phyloP scores from a whole-genome alignment of 2,797 vertebrate species.

The Sebastolobus altivelis region DNA sequence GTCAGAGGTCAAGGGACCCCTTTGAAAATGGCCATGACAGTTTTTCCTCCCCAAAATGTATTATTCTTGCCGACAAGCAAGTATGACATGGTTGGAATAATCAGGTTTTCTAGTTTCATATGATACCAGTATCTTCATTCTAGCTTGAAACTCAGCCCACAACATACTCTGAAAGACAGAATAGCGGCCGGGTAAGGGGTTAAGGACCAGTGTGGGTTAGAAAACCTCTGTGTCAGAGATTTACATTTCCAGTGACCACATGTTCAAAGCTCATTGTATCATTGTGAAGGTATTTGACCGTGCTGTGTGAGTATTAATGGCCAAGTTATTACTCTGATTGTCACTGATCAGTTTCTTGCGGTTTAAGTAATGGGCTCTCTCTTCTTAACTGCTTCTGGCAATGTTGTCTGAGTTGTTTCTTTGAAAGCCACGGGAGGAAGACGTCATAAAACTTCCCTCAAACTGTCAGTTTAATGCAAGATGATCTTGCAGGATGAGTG shows the following conservation, averaged over 20 bases:
- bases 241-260: slow-evolving; percentile 2
- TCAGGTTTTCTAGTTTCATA: no score
- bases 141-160: no score
- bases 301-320: neutral
- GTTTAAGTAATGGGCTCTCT: neutral
- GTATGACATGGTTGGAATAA: no score
- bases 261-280: neutral
- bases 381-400: neutral
- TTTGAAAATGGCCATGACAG: no score
- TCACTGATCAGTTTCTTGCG: neutral
- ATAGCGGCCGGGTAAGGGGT: no score
- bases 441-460: neutral
- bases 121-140: no score
- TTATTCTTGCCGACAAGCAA: no score
- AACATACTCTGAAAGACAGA: no score
- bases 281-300: neutral
- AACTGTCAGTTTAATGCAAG: neutral
- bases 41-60: no score
- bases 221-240: neutral
- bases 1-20: no score
- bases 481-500: neutral
- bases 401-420: neutral
- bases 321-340: neutral
- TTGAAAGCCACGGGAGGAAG: neutral
- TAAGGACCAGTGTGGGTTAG: neutral